Base-by-base conservation (phyloP, 2,113 vertebrate species). In the Strix aluco region DNA sequence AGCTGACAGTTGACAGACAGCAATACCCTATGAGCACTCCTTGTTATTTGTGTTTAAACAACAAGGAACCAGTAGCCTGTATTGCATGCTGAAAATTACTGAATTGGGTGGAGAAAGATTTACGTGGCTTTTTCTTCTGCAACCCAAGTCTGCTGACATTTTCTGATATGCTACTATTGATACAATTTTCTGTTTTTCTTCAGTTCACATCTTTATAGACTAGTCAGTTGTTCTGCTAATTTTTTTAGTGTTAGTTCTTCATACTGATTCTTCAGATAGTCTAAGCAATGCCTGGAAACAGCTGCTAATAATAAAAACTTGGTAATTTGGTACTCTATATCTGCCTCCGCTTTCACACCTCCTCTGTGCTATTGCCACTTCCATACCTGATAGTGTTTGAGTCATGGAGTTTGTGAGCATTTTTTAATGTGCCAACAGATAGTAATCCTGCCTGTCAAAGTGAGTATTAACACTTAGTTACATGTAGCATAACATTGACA, bases 291-390 rank as follows among this genome's bases (percentile, higher is more conserved):
- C 52, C 21, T 95, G 77, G 63, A 86, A 88, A 94, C 84, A 72
- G 57, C 52, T 95, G 86, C 91, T 96, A 80, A 82, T 95, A 95
- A 96, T 92, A 94, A 90, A 79, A 94, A n/a, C 27, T 61, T 95
- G 62, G 74, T 85, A 93, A 90, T 82, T 95, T 70, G 51, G 46
- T 75, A 52, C 34, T 85, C 11, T 46, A 1, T 57, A 54, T 79
- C 92, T 90, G 66, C 81, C 66, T 90, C 49, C 46, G 26, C 70
- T 93, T 94, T 95, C 87, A 83, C 88, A 95, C 67, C 36, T 86
- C 46, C 81, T 91, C 74, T 79, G 38, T 87, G 87, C 36, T 69
- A 12, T 93, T 94, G 15, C 44, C 58, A 62, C 66, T 93, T 95
- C 52, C 46, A 22, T 94, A 86, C 79, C 90, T 86, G 82, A 46